Evolutionary conservation across 2,113 vertebrate genomes (phyloP).

Genomic region (Silurus meridionalis): DNA sequence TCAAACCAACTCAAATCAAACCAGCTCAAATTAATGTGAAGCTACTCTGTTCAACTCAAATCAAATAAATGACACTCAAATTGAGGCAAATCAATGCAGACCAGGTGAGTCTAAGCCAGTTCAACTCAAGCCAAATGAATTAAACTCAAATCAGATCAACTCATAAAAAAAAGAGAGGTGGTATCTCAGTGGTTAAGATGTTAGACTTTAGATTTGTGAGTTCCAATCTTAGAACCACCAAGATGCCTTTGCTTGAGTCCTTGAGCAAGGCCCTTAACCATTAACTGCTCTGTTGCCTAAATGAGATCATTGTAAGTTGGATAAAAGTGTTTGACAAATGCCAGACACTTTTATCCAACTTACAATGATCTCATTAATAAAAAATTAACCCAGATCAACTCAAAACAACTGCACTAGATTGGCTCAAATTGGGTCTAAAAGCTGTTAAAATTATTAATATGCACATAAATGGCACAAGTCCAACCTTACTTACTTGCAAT

Average conservation of each 20-base stretch:
- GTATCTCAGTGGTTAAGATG: too few species aligned
- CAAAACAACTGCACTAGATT: background rate
- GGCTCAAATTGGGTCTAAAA: background rate
- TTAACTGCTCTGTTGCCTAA: too few species aligned
- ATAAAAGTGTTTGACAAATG: too few species aligned
- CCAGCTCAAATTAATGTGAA: background rate
- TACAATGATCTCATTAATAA: too few species aligned
- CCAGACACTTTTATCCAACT: too few species aligned
- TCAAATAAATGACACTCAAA: too few species aligned
- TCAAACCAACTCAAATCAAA: background rate
- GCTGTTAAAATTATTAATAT: background rate
- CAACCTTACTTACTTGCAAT: background rate
- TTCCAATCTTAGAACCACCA: too few species aligned
- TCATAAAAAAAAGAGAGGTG: background rate
- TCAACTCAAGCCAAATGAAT: background rate
- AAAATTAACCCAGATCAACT: background rate
- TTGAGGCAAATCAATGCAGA: background rate
- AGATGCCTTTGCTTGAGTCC: too few species aligned
- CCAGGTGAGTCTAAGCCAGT: background rate
- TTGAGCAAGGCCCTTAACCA: too few species aligned
- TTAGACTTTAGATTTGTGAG: too few species aligned
- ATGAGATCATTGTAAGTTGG: too few species aligned
- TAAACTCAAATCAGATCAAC: background rate
- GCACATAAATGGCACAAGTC: background rate
- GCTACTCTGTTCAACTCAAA: background rate